Evolutionary conservation across 2,797 vertebrate genomes (phyloP).

Genomic region (Lophotriccus pileatus): DNA sequence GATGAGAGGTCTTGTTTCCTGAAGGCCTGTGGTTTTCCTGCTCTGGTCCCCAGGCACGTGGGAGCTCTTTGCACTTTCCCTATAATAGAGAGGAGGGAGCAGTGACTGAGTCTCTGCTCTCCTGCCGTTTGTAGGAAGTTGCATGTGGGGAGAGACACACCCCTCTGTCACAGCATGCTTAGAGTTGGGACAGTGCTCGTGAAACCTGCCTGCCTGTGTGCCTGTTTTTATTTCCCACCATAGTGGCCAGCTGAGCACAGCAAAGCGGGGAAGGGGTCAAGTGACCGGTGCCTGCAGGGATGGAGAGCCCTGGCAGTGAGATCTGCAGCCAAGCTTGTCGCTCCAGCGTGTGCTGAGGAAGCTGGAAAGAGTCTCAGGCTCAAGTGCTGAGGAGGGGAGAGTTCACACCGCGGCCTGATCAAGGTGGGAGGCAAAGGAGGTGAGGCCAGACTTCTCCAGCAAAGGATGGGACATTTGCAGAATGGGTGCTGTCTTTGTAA

Average conservation of each 20-base stretch:
- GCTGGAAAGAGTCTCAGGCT: background rate
- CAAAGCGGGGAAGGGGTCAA: background rate
- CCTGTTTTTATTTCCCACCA: conserved; percentile 28
- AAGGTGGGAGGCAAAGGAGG: background rate
- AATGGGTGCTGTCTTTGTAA: background rate
- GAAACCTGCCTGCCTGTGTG: background rate
- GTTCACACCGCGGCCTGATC: background rate
- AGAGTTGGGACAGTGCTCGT: background rate
- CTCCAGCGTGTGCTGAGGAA: background rate
- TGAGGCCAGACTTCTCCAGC: background rate
- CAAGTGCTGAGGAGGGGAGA: background rate
- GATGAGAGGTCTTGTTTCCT: background rate
- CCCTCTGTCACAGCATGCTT: background rate
- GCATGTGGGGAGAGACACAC: background rate
- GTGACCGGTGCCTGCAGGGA: background rate
- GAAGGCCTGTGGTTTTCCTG: background rate
- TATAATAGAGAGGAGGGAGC: background rate
- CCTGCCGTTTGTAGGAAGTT: background rate
- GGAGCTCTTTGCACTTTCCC: background rate
- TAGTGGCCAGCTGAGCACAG: background rate
- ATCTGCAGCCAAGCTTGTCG: background rate
- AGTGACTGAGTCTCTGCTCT: background rate
- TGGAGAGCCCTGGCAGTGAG: background rate
- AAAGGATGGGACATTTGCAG: background rate
- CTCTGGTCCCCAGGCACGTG: background rate